These are phyloP conservation scores for Molossus molossus DNA, from an alignment of 2,797 vertebrate genomes.

Conservation along the genomic window DNA sequence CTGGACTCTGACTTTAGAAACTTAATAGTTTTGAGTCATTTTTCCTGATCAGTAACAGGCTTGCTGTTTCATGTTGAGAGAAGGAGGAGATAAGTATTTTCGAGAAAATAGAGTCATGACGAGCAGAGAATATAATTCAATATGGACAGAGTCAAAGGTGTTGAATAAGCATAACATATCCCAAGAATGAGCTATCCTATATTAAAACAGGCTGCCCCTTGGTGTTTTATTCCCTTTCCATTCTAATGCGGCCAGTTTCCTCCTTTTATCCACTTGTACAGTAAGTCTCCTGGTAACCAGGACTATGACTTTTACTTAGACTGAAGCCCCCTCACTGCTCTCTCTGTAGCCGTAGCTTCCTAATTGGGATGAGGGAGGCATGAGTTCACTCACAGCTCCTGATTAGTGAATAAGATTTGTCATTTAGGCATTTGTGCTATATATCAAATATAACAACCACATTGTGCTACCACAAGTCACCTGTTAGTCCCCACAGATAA, in stretches of 20 bases:
- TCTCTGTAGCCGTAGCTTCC: neutral
- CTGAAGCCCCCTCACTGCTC: neutral
- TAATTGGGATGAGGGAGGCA: neutral
- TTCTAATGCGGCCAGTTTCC: neutral
- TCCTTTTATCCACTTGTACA: constrained; percentile 10
- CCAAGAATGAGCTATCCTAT: neutral
- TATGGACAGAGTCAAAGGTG: constrained; percentile 8
- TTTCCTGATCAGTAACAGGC: neutral
- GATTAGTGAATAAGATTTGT: constrained; percentile 32
- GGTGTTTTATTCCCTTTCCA: neutral
- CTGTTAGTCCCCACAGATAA: neutral
- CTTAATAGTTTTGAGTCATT: constrained; percentile 36
- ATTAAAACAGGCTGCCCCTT: neutral
- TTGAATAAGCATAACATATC: neutral
- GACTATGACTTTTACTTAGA: constrained; percentile 2
- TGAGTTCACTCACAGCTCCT: neutral
- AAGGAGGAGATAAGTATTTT: neutral
- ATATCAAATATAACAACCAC: neutral
- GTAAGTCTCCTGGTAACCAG: constrained; percentile 20
- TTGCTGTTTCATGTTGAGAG: constrained; percentile 42
- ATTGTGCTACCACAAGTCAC: neutral
- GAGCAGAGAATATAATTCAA: constrained; percentile 30
- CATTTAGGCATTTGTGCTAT: neutral
- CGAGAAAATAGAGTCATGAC: neutral
- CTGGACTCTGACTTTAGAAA: constrained; percentile 43